These are phyloP conservation scores for Gymnothorax reevesii DNA, from an alignment of 2,797 vertebrate species.

Conservation along the genomic window DNA sequence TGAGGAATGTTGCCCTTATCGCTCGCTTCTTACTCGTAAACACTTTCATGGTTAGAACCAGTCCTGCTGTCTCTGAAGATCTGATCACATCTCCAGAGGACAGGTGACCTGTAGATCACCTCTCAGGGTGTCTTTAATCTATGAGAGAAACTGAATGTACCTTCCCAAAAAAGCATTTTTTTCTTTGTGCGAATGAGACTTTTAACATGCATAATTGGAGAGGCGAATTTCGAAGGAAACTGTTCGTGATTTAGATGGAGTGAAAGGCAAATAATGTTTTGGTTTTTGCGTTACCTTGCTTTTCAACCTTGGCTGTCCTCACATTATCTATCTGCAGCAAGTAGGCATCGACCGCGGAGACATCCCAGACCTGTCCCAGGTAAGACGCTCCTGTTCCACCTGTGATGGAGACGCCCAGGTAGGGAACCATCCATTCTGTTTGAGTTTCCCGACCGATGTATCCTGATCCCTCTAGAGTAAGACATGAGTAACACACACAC, in stretches of 20 bases:
- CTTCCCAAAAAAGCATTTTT: background rate
- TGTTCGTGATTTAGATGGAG: background rate
- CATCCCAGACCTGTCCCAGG: conserved; percentile 98
- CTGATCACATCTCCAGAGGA: background rate
- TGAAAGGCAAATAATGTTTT: background rate
- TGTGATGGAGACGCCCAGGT: background rate
- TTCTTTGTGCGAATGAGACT: too few relatives aligned
- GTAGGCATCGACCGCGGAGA: conserved; percentile 99
- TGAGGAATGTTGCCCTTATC: background rate
- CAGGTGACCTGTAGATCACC: background rate
- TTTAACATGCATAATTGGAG: background rate
- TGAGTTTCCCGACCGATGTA: background rate
- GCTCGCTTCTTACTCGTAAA: background rate
- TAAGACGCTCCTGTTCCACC: conserved; percentile 55
- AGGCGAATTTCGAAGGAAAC: background rate
- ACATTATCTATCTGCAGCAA: conserved; percentile 78
- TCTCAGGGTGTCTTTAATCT: background rate
- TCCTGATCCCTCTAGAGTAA: background rate
- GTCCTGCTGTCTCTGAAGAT: background rate
- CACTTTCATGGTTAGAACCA: background rate
- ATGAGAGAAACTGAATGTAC: background rate
- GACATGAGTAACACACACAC: background rate
- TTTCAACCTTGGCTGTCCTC: background rate
- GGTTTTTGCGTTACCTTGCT: background rate
- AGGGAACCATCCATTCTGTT: background rate